Evolutionary conservation across 2,888 invertebrate species (phyloP), one percentile per base, ranked within the genome.

Genomic region (Phengaris alcon): DNA sequence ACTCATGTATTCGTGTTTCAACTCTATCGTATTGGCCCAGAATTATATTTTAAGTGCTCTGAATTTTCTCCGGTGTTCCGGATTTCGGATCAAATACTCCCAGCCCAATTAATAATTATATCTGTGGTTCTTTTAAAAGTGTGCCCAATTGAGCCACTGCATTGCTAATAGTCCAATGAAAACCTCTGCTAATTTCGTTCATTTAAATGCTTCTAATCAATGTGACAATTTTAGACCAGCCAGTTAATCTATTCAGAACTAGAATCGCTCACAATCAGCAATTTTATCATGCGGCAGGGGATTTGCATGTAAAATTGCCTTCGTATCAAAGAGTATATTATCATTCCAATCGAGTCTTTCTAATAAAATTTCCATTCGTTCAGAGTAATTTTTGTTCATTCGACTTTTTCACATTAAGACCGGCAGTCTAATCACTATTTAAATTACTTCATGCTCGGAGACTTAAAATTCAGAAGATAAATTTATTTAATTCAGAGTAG

Each of bases 261-360:
- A 35, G 35, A 64, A 35, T 35, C 52, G 52, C 6, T 48, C 59
- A 59, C 59, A 10, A 59, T 64, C 64, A 12, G 64, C 64, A 35
- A 44, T 44, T 64, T 35, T 44, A 64, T 64, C 10, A 9, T 4
- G 35, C 35, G 35, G 13, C 35, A 2, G 10, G 7, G 64, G 64
- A 64, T 64, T 64, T 64, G 35, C 64, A 64, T 64, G 35, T 44
- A 3, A 64, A 64, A 64, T 64, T 64, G 64, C 64, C 35, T 35
- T 64, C 64, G 35, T 64, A 44, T 64, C 35, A 64, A 64, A 64
- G 59, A 64, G 64, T 44, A 64, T 64, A 64, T 64, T 64, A 64
- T 64, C 35, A 2, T 13, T 64, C 12, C 64, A 64, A 64, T 64
- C 64, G 35, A 64, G 13, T 64, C 59, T 22, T 44, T 64, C 35